Percentiles rank a stretch among this genome's conserved stretches.
Evolutionary conservation across 2,888 invertebrate genomes (phyloP).

Genomic region (Tupiocoris notatus): DNA sequence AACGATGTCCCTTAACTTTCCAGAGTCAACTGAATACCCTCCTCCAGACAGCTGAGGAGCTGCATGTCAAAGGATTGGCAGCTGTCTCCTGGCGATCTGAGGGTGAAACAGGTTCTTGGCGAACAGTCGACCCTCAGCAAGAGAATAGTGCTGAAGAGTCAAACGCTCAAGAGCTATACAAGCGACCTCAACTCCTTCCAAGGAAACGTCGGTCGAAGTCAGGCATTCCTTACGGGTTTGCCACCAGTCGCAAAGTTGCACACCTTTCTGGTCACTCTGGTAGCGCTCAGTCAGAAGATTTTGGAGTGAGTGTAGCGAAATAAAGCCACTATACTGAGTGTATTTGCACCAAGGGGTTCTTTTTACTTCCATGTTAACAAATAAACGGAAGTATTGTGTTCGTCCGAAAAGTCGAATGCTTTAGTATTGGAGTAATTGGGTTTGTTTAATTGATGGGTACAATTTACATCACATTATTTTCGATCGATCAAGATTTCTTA

Average conservation of each 20-base stretch:
- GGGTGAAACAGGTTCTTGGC: conserved; percentile 52
- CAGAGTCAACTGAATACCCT: conserved; percentile 84
- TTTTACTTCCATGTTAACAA: no score
- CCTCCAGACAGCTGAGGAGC: conserved; percentile 86
- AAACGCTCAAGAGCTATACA: conserved; percentile 18
- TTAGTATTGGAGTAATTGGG: no score
- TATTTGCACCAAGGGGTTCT: no score
- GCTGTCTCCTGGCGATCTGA: conserved; percentile 83
- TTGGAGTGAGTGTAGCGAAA: conserved; percentile 44
- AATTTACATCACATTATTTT: no score
- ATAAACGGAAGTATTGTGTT: no score
- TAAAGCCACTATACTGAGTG: no score
- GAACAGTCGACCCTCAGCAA: conserved; percentile 51
- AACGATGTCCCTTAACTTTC: conserved; percentile 52
- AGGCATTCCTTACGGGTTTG: conserved; percentile 42
- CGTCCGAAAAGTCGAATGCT: no score
- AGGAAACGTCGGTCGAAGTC: conserved; percentile 44
- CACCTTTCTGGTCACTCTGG: conserved; percentile 38
- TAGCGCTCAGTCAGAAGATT: conserved; percentile 43
- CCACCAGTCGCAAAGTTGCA: conserved; percentile 34
- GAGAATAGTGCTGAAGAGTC: conserved; percentile 13
- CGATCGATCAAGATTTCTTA: no score
- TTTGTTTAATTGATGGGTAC: no score
- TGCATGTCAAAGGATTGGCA: conserved; percentile 86
- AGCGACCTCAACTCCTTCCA: conserved; percentile 18